Percentiles rank a stretch among this genome's conserved stretches.
Conservation (phyloP, 2,113 vertebrate species). For the Anarrhichthys ocellatus region DNA sequence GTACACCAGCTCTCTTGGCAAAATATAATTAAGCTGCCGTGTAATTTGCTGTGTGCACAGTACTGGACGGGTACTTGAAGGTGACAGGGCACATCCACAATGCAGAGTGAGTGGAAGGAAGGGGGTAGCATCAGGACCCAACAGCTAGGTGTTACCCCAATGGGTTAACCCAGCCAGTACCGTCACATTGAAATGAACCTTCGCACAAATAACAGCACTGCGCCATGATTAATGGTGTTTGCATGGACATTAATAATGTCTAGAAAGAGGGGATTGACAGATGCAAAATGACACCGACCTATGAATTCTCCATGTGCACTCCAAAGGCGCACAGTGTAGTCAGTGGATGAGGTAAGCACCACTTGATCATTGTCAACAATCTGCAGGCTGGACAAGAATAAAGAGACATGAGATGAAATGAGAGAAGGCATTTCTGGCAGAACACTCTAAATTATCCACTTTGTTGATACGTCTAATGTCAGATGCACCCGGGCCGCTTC, state of each 20-base stretch:
- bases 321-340: slow-evolving; percentile 80
- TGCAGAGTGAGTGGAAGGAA: background rate
- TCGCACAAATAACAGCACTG: slow-evolving; percentile 18
- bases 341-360: slow-evolving; percentile 81
- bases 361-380: slow-evolving; percentile 79
- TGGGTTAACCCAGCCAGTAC: slow-evolving; percentile 5
- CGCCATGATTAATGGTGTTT: slow-evolving; percentile 42
- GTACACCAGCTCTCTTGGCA: background rate
- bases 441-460: slow-evolving; percentile 55
- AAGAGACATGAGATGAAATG: slow-evolving; percentile 52
- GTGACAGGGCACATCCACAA: slow-evolving; percentile 27
- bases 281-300: slow-evolving; percentile 67
- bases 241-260: slow-evolving; percentile 35
- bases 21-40: slow-evolving; percentile 29
- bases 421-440: slow-evolving; percentile 44
- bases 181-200: slow-evolving; percentile 3
- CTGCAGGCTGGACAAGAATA: slow-evolving; percentile 76
- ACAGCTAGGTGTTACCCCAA: background rate
- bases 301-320: slow-evolving; percentile 74
- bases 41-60: slow-evolving; percentile 14
- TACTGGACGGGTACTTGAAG: slow-evolving; percentile 17
- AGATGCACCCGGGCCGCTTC: slow-evolving; percentile 32
- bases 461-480: slow-evolving; percentile 32
- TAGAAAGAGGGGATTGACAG: slow-evolving; percentile 28
- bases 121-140: background rate